Evolutionary conservation across 1,140 invertebrate species (phyloP), one percentile per base, ranked within the genome.

Genomic region (Medauroidea extradentata): DNA sequence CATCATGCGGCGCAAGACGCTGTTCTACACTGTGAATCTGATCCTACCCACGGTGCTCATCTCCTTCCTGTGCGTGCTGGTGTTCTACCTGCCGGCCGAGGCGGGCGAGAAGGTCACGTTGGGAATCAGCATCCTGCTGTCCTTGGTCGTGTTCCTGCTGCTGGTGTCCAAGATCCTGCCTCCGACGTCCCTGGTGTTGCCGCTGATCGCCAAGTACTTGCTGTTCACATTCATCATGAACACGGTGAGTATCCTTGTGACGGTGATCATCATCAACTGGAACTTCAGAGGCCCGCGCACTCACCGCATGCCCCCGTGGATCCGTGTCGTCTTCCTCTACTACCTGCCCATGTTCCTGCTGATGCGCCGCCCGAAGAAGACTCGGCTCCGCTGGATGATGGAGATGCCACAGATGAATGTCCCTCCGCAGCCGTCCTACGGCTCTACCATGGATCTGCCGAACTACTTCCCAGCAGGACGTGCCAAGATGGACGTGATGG

Each of bases 141-240:
- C 98, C 73, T 85, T 99, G 78, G 96, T 99, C 79, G 97, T 99
- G 82, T 99, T 99, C 78, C 83, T 99, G 68, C 79, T 99, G 70
- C 85, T 99, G 57, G 95, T 99, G 43, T 98, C 96, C 59, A 99
- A 99, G 79, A 99, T 99, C 75, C 82, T 99, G 61, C 98, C 98
- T 52, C 98, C 96, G 9, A 99, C 95, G 0, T 97, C 94, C 19
- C 83, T 97, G 14, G 95, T 97, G 67, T 80, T 98, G 65, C 95
- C 95, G 59, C 80, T 99, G 60, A 98, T 99, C 64, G 94, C 96
- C 72, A 99, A 98, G 79, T 99, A 99, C 80, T 83, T 99, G 48
- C 82, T 99, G 2, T 98, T 99, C 76, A 99, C 97, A 25, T 99
- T 99, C 78, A 96, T 99, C 59, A 98, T 99, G 93, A 99, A 99